Base-by-base conservation (phyloP, 2,113 vertebrate species). In the Phylloscopus whistleri region DNA sequence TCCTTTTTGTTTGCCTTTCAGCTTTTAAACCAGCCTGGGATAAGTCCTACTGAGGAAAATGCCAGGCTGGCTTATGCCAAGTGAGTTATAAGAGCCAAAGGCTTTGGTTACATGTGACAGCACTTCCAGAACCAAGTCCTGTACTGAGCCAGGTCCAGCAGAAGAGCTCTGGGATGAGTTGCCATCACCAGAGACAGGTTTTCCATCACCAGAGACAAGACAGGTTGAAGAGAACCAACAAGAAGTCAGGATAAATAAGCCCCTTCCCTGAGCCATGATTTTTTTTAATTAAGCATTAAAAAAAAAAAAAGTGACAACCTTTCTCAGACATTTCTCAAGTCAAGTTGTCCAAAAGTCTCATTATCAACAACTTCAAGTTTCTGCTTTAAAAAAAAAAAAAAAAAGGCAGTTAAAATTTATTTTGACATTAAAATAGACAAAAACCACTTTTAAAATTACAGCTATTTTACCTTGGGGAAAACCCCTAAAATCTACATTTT, bases 1-100 rank as follows among this genome's bases (percentile, higher is more conserved):
- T 74, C 67, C 24, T 58, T 83, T 92, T 81, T 87, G 31, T 82
- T 83, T 86, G 66, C 48, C 68, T 78, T 92, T n/a, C 86, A 72
- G 89, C 53, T 92, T 87, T 70, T 46, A 60, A 90, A 87, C 49
- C 21, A 73, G 31, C 1, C 59, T 22, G 51, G 80, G 72, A 58
- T 39, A 15, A 80, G 44, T 28, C 39, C 68, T 35, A 20, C 13
- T 17, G 67, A 58, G 49, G 70, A 79, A 67, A 91, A 53, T 7
- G 33, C 83, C 84, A 90, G 69, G 67, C 39, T 83, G 78, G 27
- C 30, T 81, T 24, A 3, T 51, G 68, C 53, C 19, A n/a, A 87
- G 59, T 9, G 37, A 44, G 46, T 55, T 67, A 5, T 4, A 70
- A 35, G 63, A 90, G 43, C 44, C 48, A 33, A 39, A n/a, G 63